Percentiles rank a stretch among this genome's conserved stretches.
These are phyloP conservation scores for Condylura cristata DNA, from an alignment of 2,113 vertebrate genomes.

Conservation along the genomic window DNA sequence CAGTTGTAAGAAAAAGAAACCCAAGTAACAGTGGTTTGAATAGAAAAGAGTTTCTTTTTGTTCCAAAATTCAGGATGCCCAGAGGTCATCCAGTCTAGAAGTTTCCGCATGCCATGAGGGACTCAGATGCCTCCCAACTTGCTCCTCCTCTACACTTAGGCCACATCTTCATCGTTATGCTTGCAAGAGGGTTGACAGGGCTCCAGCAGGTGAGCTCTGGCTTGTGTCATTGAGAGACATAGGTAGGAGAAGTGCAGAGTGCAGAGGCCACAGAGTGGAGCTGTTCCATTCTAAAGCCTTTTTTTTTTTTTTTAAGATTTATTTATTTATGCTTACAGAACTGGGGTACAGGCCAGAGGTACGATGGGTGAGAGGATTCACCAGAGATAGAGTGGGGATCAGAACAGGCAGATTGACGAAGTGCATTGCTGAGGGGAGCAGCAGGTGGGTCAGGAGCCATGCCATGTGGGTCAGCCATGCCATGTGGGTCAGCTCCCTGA, in stretches of 20 bases:
- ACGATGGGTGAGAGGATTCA: too few relatives aligned
- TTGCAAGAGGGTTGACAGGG: too few relatives aligned
- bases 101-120: background rate
- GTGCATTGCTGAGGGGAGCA: too few relatives aligned
- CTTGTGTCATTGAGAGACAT: background rate
- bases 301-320: too few relatives aligned
- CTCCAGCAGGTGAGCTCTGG: rapidly evolving
- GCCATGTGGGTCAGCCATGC: too few relatives aligned
- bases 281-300: background rate
- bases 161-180: background rate
- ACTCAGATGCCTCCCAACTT: background rate
- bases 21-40: background rate
- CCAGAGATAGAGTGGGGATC: too few relatives aligned
- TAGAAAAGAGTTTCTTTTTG: background rate
- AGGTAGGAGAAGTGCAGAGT: background rate
- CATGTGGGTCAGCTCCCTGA: too few relatives aligned
- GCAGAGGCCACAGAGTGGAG: background rate
- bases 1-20: background rate
- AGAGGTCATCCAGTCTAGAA: too few relatives aligned
- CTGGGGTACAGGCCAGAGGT: too few relatives aligned
- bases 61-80: background rate
- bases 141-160: background rate
- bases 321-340: too few relatives aligned
- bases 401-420: too few relatives aligned
- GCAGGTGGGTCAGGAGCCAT: too few relatives aligned